phyloP scores from a whole-genome alignment of 2,113 vertebrate genomes.

The Ciconia maguari region DNA sequence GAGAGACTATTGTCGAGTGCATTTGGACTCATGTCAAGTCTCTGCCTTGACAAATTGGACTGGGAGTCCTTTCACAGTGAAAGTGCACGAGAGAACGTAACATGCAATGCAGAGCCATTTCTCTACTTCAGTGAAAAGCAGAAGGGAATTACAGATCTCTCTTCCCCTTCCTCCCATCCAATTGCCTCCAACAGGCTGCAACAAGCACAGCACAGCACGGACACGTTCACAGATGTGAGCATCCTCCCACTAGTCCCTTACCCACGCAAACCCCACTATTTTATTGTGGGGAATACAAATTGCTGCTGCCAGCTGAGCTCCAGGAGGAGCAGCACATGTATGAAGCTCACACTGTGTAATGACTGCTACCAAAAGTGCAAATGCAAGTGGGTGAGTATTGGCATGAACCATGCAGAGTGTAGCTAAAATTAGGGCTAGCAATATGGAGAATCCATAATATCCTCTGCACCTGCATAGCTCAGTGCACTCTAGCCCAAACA shows the following conservation, averaged over 20 bases:
- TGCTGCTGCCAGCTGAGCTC: not conserved
- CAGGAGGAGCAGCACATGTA: not conserved
- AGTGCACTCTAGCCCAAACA: not conserved
- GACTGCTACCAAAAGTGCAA: constrained; percentile 18
- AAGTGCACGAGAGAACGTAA: not conserved
- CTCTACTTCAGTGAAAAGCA: not conserved
- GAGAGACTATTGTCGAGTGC: constrained; percentile 22
- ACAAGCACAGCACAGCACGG: not conserved
- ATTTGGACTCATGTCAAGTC: constrained; percentile 7
- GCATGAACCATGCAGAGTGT: not conserved
- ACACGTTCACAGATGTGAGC: not conserved
- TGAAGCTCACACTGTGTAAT: not conserved
- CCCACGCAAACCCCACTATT: not conserved
- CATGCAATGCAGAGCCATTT: not conserved
- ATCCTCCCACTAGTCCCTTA: not conserved
- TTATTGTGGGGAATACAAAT: not conserved
- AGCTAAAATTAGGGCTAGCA: constrained; percentile 40
- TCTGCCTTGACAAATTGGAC: constrained; percentile 32
- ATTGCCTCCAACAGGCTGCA: not conserved
- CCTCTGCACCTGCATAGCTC: constrained; percentile 17
- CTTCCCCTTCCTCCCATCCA: not conserved
- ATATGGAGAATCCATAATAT: constrained; percentile 6
- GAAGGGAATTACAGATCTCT: constrained; percentile 1
- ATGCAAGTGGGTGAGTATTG: constrained; percentile 30
- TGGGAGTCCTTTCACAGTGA: not conserved